Conservation (phyloP, 2,797 vertebrate genomes). For the Nasua narica region DNA sequence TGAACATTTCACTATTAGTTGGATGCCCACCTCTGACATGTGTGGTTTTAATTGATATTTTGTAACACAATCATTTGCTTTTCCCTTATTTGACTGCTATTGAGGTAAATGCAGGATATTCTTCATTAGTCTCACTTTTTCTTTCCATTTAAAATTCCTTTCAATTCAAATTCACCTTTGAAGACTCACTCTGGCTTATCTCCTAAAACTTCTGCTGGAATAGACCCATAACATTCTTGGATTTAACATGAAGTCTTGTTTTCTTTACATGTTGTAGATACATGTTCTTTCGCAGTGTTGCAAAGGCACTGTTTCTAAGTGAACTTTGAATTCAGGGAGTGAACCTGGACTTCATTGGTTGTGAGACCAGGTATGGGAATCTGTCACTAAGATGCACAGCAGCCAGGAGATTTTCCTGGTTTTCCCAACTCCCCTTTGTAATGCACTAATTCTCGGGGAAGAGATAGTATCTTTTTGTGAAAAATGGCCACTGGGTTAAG, state of each 20-base stretch:
- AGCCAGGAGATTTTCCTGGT: background rate
- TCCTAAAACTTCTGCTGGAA: constrained; percentile 3
- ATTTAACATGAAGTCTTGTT: background rate
- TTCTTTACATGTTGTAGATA: background rate
- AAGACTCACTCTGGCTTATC: background rate
- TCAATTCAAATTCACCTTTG: background rate
- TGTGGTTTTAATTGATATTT: constrained; percentile 10
- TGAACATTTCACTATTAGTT: background rate
- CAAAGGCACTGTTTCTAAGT: background rate
- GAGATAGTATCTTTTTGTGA: background rate
- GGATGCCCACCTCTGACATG: background rate
- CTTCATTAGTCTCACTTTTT: background rate
- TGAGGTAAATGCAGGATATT: background rate
- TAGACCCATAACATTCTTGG: background rate
- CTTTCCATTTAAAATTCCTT: background rate
- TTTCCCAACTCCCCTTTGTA: background rate
- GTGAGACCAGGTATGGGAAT: background rate
- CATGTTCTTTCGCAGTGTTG: background rate
- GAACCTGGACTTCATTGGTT: background rate
- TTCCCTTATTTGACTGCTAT: background rate
- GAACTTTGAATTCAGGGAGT: background rate
- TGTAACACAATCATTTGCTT: background rate
- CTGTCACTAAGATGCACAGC: background rate
- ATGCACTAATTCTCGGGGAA: background rate
- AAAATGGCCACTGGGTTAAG: background rate